A percentile compares a stretch with the other conserved stretches of the same genome.
Evolutionary conservation across 2,888 invertebrate genomes (phyloP).

Genomic region (Pantelozetes paolii): DNA sequence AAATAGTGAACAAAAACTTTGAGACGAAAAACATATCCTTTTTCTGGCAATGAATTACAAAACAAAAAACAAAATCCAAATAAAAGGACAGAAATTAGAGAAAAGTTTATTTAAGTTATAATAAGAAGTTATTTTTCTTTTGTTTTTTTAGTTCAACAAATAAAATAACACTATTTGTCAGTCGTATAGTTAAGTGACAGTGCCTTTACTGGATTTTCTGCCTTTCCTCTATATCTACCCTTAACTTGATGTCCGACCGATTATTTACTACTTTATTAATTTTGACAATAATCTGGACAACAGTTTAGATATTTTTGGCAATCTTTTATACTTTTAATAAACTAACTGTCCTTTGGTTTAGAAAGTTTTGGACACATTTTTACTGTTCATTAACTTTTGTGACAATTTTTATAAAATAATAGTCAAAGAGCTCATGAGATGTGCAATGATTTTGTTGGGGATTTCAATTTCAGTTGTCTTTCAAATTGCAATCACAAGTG

Average conservation of each 20-base stretch:
- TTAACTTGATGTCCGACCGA: background rate
- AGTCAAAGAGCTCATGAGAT: too few relatives aligned
- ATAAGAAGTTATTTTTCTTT: background rate
- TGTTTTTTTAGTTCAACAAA: background rate
- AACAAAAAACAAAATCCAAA: background rate
- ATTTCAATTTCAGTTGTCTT: background rate
- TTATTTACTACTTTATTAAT: conserved; percentile 3
- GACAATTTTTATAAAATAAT: background rate
- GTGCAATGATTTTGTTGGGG: background rate
- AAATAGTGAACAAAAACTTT: too few relatives aligned
- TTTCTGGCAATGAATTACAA: too few relatives aligned
- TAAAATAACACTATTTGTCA: background rate
- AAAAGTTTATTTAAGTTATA: background rate
- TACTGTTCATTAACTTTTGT: background rate
- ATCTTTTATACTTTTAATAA: background rate
- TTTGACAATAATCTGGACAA: conserved; percentile 4
- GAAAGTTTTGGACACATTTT: background rate
- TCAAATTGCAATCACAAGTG: background rate
- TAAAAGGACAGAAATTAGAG: background rate
- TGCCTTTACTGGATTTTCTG: background rate
- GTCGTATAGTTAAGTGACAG: background rate
- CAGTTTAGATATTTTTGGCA: background rate
- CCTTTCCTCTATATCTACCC: background rate
- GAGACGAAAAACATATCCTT: too few relatives aligned
- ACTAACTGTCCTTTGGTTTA: background rate